Base-by-base conservation (phyloP, 2,113 vertebrate species). In the Ahaetulla prasina region DNA sequence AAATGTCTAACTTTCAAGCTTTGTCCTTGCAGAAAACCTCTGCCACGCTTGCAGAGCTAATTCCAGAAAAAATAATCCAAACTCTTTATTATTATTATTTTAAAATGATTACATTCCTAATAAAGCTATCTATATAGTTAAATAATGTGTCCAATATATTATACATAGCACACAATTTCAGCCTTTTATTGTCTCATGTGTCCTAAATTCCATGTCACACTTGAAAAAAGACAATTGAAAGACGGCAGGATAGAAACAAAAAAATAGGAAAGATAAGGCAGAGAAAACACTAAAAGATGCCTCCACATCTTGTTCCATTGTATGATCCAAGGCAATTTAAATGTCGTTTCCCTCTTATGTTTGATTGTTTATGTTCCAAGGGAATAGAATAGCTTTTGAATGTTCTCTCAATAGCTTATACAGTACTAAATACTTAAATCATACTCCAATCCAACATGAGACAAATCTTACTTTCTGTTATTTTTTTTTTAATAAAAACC, bases 21-120 rank as follows among this genome's bases (percentile, higher is more conserved):
- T 27, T 93, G 89, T 89, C 86, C 93, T 92, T 89, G 43, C 93
- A 20, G 5, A 49, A 74, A 94, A 85, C 45, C 84, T 93, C 68
- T 95, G 91, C 91, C 84, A 93, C 57, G 0, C 0, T 93, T 92
- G 86, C 2, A 92, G 91, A 90, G 74, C 47, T 68, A 9, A 9
- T 47, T 16, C 39, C 90, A 93, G 92, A 91, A 91, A 91, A 87
- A 91, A 53, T 92, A 86, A 90, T 94, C 52, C 30, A 35, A 39
- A 52, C 10, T 27, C 10, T 50, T 57, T 57, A 9, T 74, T 39
- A 68, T 90, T 47, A 57, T 74, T 23, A 90, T 50, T 80, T 23
- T 49, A 90, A 52, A 90, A 25, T 16, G 22, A 25, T 80, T 49
- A 53, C 52, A 84, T 53, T 90, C 80, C n/a, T 53, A 53, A 80